Percentiles rank a stretch among this genome's conserved stretches.
Evolutionary conservation across 2,113 vertebrate species (phyloP).

Genomic region (Sapajus apella): DNA sequence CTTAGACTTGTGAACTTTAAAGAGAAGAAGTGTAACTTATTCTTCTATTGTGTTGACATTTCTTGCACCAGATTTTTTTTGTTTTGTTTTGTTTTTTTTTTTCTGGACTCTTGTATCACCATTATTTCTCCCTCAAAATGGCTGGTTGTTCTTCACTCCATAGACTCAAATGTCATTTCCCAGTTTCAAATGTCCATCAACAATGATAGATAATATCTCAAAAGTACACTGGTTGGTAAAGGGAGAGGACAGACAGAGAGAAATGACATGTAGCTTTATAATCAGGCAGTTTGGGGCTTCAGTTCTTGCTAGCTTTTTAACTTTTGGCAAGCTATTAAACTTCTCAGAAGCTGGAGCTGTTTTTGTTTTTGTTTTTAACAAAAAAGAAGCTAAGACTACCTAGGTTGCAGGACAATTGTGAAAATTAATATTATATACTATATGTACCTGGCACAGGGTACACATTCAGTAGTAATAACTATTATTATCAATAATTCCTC

Average conservation of each 20-base stretch:
- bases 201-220: neutral
- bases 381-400: neutral
- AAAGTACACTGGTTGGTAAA: neutral
- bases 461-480: neutral
- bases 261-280: neutral
- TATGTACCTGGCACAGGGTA: neutral
- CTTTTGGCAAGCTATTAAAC: neutral
- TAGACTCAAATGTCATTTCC: neutral
- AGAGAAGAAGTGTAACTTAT: constrained; percentile 3
- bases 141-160: neutral
- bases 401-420: neutral
- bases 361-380: neutral
- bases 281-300: neutral
- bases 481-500: neutral
- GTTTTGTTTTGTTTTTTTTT: neutral
- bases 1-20: constrained; percentile 46
- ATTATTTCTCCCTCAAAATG: neutral
- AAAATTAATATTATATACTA: constrained; percentile 21
- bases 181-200: neutral
- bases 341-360: neutral
- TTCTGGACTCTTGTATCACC: neutral
- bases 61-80: neutral
- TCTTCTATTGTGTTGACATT: constrained; percentile 13
- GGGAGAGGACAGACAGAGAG: neutral
- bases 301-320: neutral